A percentile compares a stretch with the other conserved stretches of the same genome.
Evolutionary conservation across 2,888 invertebrate genomes (phyloP).

Genomic region (Parascotia fuliginaria): DNA sequence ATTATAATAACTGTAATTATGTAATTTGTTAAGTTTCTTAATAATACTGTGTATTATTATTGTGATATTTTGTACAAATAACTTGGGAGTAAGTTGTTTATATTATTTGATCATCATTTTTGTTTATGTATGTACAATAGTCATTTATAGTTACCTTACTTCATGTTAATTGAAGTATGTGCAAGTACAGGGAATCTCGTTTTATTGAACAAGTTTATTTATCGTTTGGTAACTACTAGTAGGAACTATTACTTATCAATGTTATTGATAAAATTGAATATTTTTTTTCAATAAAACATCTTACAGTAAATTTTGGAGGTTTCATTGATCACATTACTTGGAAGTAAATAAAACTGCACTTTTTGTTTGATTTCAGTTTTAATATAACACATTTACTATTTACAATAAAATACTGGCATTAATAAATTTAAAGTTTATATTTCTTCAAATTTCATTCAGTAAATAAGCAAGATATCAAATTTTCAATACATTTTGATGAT

Average conservation of each 20-base stretch:
- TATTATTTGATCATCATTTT: constrained; percentile 40
- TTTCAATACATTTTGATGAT: constrained; percentile 41
- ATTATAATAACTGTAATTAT: constrained; percentile 29
- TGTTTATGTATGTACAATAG: constrained; percentile 35
- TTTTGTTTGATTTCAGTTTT: constrained; percentile 70
- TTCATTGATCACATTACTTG: constrained; percentile 25
- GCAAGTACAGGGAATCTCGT: constrained; percentile 75
- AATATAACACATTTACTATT: constrained; percentile 81
- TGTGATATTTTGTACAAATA: constrained; percentile 84
- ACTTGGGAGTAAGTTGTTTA: constrained; percentile 69
- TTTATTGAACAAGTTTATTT: constrained; percentile 71
- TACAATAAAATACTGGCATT: constrained; percentile 85
- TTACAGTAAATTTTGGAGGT: constrained; percentile 48
- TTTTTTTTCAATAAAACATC: constrained; percentile 82
- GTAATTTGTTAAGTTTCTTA: constrained; percentile 51
- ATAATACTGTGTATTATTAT: constrained; percentile 65
- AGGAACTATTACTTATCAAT: constrained; percentile 70
- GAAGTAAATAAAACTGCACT: constrained; percentile 55
- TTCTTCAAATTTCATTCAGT: constrained; percentile 50
- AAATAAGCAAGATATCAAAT: constrained; percentile 34
- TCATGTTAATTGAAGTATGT: constrained; percentile 64
- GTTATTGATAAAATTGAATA: constrained; percentile 72
- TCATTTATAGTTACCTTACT: constrained; percentile 52
- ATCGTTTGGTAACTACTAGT: constrained; percentile 63
- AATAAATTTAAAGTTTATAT: constrained; percentile 67